Base-by-base conservation (phyloP, 2,797 vertebrate genomes). In the Poecilia gillii region DNA sequence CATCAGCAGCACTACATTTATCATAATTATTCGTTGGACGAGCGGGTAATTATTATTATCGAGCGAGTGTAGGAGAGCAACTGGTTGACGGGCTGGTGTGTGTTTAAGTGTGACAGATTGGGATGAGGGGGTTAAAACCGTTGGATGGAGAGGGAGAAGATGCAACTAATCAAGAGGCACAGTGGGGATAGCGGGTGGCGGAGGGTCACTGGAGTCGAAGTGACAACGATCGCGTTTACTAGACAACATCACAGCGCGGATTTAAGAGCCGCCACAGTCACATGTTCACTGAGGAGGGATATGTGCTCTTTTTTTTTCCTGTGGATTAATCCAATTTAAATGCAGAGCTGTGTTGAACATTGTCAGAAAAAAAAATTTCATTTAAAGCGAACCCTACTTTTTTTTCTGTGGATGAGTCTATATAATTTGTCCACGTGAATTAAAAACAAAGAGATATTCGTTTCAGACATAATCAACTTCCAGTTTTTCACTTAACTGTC, bases 11-110 rank as follows among this genome's bases (percentile, higher is more conserved):
- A 5, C 75, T 96, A 97, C 95, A 97, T 97, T 97, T 96, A 97
- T 97, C 96, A 96, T 97, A 97, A 98, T 99, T 97, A 97, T 97
- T 97, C 97, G 92, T 96, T 89, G 95, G 95, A 92, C 94, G 92
- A 95, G 95, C 94, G 39, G 66, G 20, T 70, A 45, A n/a, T 97
- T 95, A 97, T 97, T 96, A 97, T 97, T 97, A 97, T 97, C 93
- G 97, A 97, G 94, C 96, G 97, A 92, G 93, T 95, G 95, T 92
- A 91, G 92, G 90, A 95, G 96, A 97, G 92, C 96, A 96, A 97
- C 97, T 96, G 96, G 96, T 97, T 95, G 94, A 96, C 93, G 91
- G 93, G 92, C 92, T 79, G 87, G 88, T 94, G 66, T 43, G 66
- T 70, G 66, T 93, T 95, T 78, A 92, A 94, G 92, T 93, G 95